Conservation (phyloP, 2,888 invertebrate genomes). For the Leucoma salicis region DNA sequence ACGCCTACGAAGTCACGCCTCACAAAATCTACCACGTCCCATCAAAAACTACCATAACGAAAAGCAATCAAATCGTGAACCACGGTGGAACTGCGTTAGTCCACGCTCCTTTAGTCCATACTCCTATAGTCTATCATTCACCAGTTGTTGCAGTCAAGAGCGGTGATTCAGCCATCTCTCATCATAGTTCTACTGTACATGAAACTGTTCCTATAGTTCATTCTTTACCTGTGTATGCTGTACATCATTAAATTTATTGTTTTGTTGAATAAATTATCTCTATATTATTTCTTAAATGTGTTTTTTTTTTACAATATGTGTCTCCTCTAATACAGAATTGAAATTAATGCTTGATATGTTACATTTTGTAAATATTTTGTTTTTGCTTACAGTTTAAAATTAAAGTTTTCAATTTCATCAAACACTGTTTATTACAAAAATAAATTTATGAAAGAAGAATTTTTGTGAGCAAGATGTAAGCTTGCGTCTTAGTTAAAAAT, state of each 20-base stretch:
- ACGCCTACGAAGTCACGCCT: slow-evolving; percentile 35
- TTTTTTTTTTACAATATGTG: too few relatives aligned
- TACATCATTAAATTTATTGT: slow-evolving; percentile 44
- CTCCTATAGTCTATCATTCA: slow-evolving; percentile 48
- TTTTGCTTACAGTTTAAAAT: too few relatives aligned
- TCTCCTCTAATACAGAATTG: too few relatives aligned
- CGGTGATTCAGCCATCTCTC: slow-evolving; percentile 68
- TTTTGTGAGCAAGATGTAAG: too few relatives aligned
- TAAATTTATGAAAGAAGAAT: too few relatives aligned
- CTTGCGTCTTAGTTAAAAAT: too few relatives aligned
- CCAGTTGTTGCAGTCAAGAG: slow-evolving; percentile 45
- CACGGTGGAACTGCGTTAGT: slow-evolving; percentile 48
- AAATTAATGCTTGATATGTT: too few relatives aligned
- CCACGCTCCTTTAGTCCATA: slow-evolving; percentile 37
- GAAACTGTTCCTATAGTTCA: slow-evolving; percentile 58
- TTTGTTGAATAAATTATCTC: slow-evolving; percentile 28
- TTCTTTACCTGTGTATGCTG: slow-evolving; percentile 42
- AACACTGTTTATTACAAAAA: too few relatives aligned
- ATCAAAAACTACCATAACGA: slow-evolving; percentile 49
- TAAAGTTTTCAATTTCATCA: too few relatives aligned
- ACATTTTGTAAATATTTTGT: too few relatives aligned
- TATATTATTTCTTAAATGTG: too few relatives aligned
- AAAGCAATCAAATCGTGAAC: slow-evolving; percentile 63
- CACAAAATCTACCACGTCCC: slow-evolving; percentile 40
- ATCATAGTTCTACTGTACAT: slow-evolving; percentile 75